These are phyloP conservation scores for Geotrupes spiniger DNA, from an alignment of 2,888 invertebrate genomes.

Conservation along the genomic window DNA sequence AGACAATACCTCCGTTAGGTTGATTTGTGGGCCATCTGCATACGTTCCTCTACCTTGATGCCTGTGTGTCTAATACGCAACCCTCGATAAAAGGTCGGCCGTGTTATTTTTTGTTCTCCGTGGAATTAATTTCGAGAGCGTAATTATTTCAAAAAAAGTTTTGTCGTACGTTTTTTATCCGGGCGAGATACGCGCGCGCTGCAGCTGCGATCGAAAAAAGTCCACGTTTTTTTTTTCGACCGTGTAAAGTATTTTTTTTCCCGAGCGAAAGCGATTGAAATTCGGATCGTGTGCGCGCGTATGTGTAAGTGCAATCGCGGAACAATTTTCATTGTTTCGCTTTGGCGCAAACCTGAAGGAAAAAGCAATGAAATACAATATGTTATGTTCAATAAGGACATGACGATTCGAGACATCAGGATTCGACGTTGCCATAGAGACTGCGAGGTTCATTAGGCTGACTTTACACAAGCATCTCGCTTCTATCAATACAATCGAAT, in stretches of 20 bases:
- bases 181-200: no score
- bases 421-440: constrained; percentile 36
- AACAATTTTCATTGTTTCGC: constrained; percentile 23
- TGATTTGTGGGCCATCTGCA: constrained; percentile 49
- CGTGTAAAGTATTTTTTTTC: no score
- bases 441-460: constrained; percentile 38
- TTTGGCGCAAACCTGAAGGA: constrained; percentile 20
- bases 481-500: constrained; percentile 2
- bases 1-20: constrained; percentile 42
- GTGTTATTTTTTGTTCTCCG: constrained; percentile 32
- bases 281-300: constrained; percentile 5
- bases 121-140: constrained; percentile 29
- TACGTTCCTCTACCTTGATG: constrained; percentile 28
- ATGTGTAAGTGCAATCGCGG: constrained; percentile 20
- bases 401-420: constrained; percentile 39
- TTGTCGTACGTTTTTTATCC: not conserved
- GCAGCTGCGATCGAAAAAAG: no score
- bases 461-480: constrained; percentile 27
- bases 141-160: not conserved
- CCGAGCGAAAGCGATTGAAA: not conserved
- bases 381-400: constrained; percentile 40
- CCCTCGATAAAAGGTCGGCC: constrained; percentile 28
- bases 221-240: no score
- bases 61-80: constrained; percentile 18
- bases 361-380: constrained; percentile 39